Percentiles rank a stretch among this genome's conserved stretches.
Conservation (phyloP, 1,140 invertebrate species). For the Drosophila subpulchrella region DNA sequence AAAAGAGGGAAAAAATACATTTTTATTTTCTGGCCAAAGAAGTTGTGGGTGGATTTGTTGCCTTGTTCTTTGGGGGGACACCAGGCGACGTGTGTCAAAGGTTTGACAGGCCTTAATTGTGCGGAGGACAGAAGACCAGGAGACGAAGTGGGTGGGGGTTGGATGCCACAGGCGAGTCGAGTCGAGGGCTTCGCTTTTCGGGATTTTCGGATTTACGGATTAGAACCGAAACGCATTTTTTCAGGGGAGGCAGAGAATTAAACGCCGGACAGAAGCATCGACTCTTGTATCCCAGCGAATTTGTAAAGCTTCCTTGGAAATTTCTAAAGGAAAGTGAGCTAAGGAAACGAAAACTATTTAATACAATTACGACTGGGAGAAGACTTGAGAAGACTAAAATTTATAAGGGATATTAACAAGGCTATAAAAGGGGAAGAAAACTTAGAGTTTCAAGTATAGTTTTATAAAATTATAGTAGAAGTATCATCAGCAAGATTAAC, state of each 20-base stretch:
- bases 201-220: conserved; percentile 17
- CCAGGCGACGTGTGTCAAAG: conserved; percentile 76
- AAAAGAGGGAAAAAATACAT: conserved; percentile 27
- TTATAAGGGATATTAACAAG: background rate
- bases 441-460: too few relatives aligned
- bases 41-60: conserved; percentile 25
- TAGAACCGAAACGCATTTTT: conserved; percentile 6
- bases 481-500: too few relatives aligned
- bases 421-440: too few relatives aligned
- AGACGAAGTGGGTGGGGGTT: background rate
- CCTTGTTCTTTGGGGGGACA: conserved; percentile 1
- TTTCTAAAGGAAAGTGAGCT: background rate
- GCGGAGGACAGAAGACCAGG: conserved; percentile 22
- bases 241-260: background rate
- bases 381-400: background rate
- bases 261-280: background rate
- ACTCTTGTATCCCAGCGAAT: background rate
- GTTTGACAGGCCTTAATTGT: conserved; percentile 82
- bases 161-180: background rate
- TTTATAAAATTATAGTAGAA: too few relatives aligned
- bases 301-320: background rate
- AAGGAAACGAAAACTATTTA: background rate
- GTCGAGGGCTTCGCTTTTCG: conserved; percentile 5
- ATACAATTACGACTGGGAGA: background rate
- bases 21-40: conserved; percentile 53